Evolutionary conservation across 2,797 vertebrate species (phyloP), one percentile per base, ranked within the genome.

Genomic region (Jordanella pulchra): DNA sequence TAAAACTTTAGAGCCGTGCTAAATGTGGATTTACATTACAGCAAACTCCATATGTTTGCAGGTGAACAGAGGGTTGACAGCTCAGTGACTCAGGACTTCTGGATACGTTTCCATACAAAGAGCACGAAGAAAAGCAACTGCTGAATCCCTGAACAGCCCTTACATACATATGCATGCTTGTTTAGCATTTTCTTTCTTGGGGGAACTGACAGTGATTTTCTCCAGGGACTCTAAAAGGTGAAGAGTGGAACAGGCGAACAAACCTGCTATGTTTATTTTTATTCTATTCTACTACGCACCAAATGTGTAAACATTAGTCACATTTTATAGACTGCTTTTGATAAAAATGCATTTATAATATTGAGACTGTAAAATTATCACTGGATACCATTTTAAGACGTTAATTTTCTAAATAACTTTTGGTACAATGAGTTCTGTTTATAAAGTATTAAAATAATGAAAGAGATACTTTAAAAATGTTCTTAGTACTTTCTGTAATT

Each of bases 141-240:
- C 70, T 75, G 76, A 69, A 76, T 77, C 72, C 67, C 45, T 65
- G 18, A 79, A 45, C 72, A 78, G 76, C 35, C 48, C 67, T 0
- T 18, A 32, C 80, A 84, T 84, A 48, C 86, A 88, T 88, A 87
- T 86, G 80, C 78, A 87, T 83, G 71, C 73, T 54, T 67, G 78
- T 80, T 81, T 82, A 71, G 76, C 65, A 32, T 67, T 63, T 63
- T 55, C 32, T 45, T 69, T 71, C 61, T 50, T 70, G 2, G 51
- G 65, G 73, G 69, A 71, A 80, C 28, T 58, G 80, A 71, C 72
- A 68, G 77, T 7, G 61, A 56, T 45, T 51, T 82, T 53, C 74
- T 77, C 17, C 30, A 39, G 35, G 35, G 35, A 39, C 35, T 39
- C 6, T 21, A 17, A 58, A 7, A 77, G 83, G 64, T 71, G 73